Conservation (phyloP, 2,113 vertebrate species). For the Hucho hucho region DNA sequence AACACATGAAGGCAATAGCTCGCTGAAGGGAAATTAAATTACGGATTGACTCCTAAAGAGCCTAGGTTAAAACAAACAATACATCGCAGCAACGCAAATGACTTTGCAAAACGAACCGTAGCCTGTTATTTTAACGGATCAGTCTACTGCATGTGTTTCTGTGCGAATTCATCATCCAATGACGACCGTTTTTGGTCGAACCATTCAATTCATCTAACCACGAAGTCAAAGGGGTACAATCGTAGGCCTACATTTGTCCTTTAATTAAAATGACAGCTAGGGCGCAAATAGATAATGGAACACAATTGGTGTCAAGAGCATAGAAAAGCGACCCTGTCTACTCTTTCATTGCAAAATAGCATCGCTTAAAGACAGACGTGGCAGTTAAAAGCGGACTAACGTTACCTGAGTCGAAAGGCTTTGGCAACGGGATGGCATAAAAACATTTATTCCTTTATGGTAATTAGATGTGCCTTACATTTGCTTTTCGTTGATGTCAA, state of each 20-base stretch:
- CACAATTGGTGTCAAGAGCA: background rate
- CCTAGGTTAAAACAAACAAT: background rate
- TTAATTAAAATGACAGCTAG: background rate
- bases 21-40: conserved; percentile 19
- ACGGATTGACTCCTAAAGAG: conserved; percentile 41
- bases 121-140: background rate
- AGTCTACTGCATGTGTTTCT: no score
- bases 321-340: background rate
- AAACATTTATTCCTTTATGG: no score
- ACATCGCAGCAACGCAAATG: background rate
- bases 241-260: background rate
- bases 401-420: background rate
- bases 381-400: conserved; percentile 53
- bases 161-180: no score
- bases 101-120: no score
- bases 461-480: background rate
- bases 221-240: no score
- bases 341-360: background rate
- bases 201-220: no score
- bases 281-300: background rate
- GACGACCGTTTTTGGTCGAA: no score
- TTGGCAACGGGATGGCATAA: background rate
- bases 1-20: background rate
- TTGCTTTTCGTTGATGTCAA: background rate
- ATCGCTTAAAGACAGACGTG: conserved; percentile 69